Evolutionary conservation across 2,113 vertebrate species (phyloP), one percentile per base, ranked within the genome.

Genomic region (Lepus americanus): DNA sequence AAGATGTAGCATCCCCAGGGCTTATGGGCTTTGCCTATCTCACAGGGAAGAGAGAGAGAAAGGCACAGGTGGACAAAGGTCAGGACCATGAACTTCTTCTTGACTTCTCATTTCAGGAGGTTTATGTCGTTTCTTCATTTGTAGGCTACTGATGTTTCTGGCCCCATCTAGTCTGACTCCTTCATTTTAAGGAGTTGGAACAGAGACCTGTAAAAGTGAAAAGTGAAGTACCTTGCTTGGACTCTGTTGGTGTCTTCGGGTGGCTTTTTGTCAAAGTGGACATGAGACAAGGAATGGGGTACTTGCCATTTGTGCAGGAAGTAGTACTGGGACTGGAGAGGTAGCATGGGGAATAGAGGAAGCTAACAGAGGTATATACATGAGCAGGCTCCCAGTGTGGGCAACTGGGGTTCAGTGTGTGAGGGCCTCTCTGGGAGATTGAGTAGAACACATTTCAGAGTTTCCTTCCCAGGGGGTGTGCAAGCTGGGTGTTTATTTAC

Each of bases 1-100:
- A 95, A 92, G 92, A 89, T 55, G 79, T 61, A 94, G n/a, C 84
- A 67, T 93, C 87, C 84, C 70, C 1, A 1, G 88, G 33, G 70
- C 29, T 89, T 66, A 67, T 81, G 39, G 1, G 14, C 59, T 36
- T 83, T 1, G 0, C 73, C 81, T 29, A 0, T 81, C 96, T 90
- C n/a, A 39, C 63, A 59, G 0, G 0, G 8, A 39, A 55, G 51
- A 92, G 76, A n/a, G 61, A 92, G 73, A n/a, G 49, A 95, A 69
- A 80, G 69, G 67, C 36, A 74, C 51, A 20, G 67, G 25, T 29
- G 76, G 69, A 86, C 51, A 66, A 70, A 33, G 27, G 67, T 66
- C 64, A 44, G 49, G 36, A 16, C 91, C 4, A 0, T 69, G 84
- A 81, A 63, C 83, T 80, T 44, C 51, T 70, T 76, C 59, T 63